These are phyloP conservation scores for Mallateleia sp. DNA, from an alignment of 2,888 invertebrate genomes.

Conservation along the genomic window DNA sequence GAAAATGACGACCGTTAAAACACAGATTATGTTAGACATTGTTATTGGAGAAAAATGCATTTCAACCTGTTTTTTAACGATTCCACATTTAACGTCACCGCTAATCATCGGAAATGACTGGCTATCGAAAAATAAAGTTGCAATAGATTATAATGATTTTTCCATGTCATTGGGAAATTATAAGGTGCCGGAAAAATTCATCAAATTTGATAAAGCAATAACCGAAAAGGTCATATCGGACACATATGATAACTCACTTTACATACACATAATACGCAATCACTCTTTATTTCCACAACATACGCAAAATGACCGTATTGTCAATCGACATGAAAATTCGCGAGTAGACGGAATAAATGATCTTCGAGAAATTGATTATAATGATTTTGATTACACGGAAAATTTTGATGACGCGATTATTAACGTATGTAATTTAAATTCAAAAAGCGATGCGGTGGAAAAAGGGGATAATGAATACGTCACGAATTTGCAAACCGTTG, in stretches of 20 bases:
- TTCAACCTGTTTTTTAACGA: background rate
- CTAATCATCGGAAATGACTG: background rate
- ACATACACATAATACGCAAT: too few species aligned
- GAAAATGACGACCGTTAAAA: background rate
- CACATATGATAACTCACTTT: constrained; percentile 1
- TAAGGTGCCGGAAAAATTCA: background rate
- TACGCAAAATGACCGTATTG: too few species aligned
- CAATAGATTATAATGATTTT: background rate
- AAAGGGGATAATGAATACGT: background rate
- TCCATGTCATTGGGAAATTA: background rate
- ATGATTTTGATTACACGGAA: background rate
- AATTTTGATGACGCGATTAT: too few species aligned
- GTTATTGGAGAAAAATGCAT: background rate
- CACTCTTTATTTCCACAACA: too few species aligned
- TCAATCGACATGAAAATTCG: too few species aligned
- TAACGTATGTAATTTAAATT: background rate
- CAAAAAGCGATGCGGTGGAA: too few species aligned
- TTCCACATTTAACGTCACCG: background rate
- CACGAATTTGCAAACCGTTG: too few species aligned
- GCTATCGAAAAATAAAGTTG: background rate
- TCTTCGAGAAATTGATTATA: background rate
- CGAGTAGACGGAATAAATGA: background rate
- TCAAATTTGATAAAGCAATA: background rate
- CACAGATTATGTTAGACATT: background rate
- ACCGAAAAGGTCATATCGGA: background rate